Evolutionary conservation across 2,888 invertebrate genomes (phyloP).

Genomic region (Ethmia dodecea): DNA sequence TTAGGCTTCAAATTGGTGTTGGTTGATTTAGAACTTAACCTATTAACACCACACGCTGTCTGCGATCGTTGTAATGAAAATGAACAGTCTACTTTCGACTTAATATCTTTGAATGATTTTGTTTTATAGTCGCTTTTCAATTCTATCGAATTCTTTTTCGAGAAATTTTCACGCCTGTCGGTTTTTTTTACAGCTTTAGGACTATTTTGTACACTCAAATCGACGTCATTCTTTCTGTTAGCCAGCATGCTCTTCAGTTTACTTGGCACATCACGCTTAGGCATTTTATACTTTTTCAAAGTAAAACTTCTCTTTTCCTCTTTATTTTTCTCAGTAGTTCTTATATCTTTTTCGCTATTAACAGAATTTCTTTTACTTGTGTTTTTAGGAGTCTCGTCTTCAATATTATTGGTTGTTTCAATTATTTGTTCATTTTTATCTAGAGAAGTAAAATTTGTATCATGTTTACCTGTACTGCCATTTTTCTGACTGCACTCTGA

Average conservation of each 20-base stretch:
- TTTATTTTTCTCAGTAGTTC: slow-evolving; percentile 57
- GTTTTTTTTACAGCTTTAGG: slow-evolving; percentile 77
- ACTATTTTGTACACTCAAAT: slow-evolving; percentile 76
- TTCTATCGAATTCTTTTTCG: slow-evolving; percentile 78
- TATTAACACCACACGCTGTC: slow-evolving; percentile 67
- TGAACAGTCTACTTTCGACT: slow-evolving; percentile 86
- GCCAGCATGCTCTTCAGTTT: slow-evolving; percentile 85
- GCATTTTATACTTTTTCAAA: slow-evolving; percentile 86
- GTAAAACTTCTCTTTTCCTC: slow-evolving; percentile 74
- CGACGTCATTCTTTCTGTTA: slow-evolving; percentile 72
- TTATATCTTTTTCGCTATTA: slow-evolving; percentile 58
- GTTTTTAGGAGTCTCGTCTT: slow-evolving; percentile 54
- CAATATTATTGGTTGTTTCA: slow-evolving; percentile 41
- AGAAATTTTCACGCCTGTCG: slow-evolving; percentile 83
- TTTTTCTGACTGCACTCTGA: slow-evolving; percentile 73
- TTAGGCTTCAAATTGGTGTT: slow-evolving; percentile 65
- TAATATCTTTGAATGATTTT: slow-evolving; percentile 90
- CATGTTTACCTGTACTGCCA: slow-evolving; percentile 44
- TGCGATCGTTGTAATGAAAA: slow-evolving; percentile 69
- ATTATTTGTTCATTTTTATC: slow-evolving; percentile 44
- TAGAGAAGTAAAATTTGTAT: slow-evolving; percentile 43
- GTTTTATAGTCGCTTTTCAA: slow-evolving; percentile 85
- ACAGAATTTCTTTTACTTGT: slow-evolving; percentile 65
- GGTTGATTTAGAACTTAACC: slow-evolving; percentile 63
- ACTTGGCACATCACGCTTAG: slow-evolving; percentile 86